Evolutionary conservation across 1,140 invertebrate genomes (phyloP).

Genomic region (Dendroctonus ponderosae): DNA sequence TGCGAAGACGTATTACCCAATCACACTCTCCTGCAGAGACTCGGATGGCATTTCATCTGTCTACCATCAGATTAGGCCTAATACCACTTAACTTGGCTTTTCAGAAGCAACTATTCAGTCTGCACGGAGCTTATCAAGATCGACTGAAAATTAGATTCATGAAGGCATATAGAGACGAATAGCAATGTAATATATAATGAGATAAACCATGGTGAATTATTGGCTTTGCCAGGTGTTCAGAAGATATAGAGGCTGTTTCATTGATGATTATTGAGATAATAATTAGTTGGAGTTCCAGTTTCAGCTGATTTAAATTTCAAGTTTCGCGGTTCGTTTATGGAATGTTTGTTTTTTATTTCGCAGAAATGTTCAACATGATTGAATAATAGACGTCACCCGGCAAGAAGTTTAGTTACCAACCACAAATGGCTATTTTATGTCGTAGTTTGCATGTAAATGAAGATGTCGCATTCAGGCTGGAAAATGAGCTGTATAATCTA

Average conservation of each 20-base stretch:
- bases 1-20: slow-evolving; percentile 44
- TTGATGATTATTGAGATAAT: not conserved
- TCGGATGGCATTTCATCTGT: slow-evolving; percentile 40
- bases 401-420: not conserved
- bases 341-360: not conserved
- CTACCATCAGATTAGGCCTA: slow-evolving; percentile 44
- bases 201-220: slow-evolving; percentile 27
- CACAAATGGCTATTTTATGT: not conserved
- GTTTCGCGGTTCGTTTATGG: not conserved
- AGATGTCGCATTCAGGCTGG: too few species aligned
- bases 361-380: not conserved
- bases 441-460: too few species aligned
- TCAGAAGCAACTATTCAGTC: slow-evolving; percentile 40
- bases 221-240: slow-evolving; percentile 21
- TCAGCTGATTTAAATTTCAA: not conserved
- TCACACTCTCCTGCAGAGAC: slow-evolving; percentile 37
- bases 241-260: slow-evolving; percentile 7
- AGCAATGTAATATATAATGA: slow-evolving; percentile 23
- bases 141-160: slow-evolving; percentile 40
- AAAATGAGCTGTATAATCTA: too few species aligned
- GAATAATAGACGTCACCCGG: not conserved
- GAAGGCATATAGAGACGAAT: slow-evolving; percentile 28
- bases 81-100: slow-evolving; percentile 41
- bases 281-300: too few species aligned
- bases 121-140: slow-evolving; percentile 42